Evolutionary conservation across 2,113 vertebrate genomes (phyloP).

Genomic region (Neopipo cinnamomea): DNA sequence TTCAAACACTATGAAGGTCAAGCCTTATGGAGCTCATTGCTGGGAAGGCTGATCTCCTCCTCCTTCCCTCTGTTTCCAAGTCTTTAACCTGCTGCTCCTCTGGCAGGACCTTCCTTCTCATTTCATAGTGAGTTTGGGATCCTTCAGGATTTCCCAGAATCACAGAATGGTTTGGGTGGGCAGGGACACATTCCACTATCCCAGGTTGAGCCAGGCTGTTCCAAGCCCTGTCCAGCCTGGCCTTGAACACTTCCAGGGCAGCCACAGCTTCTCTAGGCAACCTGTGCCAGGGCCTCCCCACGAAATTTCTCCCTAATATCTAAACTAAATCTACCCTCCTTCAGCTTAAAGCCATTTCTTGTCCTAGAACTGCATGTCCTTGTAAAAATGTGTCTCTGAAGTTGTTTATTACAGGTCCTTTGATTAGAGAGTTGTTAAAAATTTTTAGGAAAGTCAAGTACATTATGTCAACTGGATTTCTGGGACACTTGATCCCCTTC

Average conservation of each 20-base stretch:
- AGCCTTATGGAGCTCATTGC: not conserved
- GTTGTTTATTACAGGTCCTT: not conserved
- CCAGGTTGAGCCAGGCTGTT: not conserved
- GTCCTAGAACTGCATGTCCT: too few species aligned
- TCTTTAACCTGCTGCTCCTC: not conserved
- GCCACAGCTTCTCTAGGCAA: not conserved
- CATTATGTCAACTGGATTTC: not conserved
- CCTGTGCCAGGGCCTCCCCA: not conserved
- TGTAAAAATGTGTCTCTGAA: not conserved
- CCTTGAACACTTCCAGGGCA: not conserved
- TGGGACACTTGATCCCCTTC: not conserved
- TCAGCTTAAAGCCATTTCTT: not conserved
- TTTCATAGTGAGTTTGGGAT: not conserved
- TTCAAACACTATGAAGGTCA: not conserved
- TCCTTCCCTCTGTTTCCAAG: not conserved
- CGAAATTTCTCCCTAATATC: not conserved
- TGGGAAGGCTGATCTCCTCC: not conserved
- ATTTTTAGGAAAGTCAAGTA: not conserved
- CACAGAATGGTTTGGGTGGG: not conserved
- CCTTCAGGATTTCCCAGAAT: not conserved
- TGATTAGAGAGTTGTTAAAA: not conserved
- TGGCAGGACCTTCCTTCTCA: not conserved
- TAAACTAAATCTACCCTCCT: not conserved
- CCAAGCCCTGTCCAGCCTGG: not conserved
- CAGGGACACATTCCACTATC: not conserved